A percentile compares a stretch with the other conserved stretches of the same genome.
Evolutionary conservation across 2,113 vertebrate species (phyloP).

Genomic region (Chaetodon trifascialis): DNA sequence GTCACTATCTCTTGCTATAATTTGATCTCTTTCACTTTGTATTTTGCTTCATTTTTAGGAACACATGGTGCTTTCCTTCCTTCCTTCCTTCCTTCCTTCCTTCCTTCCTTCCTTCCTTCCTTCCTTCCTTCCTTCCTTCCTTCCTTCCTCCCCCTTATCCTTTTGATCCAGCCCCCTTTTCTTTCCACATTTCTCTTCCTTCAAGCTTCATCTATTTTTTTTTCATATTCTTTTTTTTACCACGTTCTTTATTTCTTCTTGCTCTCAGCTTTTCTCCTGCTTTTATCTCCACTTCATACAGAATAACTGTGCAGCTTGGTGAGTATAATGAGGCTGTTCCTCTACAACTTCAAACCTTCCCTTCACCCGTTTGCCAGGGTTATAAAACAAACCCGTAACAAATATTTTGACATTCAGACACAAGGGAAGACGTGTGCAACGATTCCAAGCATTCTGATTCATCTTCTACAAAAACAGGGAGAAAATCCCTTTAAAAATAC

Average conservation of each 20-base stretch:
- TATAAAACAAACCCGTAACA: slow-evolving; percentile 83
- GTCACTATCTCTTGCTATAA: slow-evolving; percentile 65
- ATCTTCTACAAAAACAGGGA: slow-evolving; percentile 48
- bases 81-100: slow-evolving; percentile 58
- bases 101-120: slow-evolving; percentile 58
- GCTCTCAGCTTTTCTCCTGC: slow-evolving; percentile 80
- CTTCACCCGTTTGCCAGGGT: slow-evolving; percentile 73
- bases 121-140: slow-evolving; percentile 64
- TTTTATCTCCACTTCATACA: slow-evolving; percentile 87
- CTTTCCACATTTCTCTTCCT: slow-evolving; percentile 74
- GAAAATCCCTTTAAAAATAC: slow-evolving; percentile 45
- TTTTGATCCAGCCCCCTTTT: slow-evolving; percentile 77
- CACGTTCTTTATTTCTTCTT: slow-evolving; percentile 75
- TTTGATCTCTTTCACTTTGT: slow-evolving; percentile 75
- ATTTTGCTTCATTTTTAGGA: slow-evolving; percentile 72
- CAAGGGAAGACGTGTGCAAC: slow-evolving; percentile 68
- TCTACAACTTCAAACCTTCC: slow-evolving; percentile 83
- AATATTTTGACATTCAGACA: slow-evolving; percentile 86
- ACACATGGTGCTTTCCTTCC: slow-evolving; percentile 70
- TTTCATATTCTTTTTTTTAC: slow-evolving; percentile 54
- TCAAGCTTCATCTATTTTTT: slow-evolving; percentile 65
- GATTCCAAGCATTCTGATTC: slow-evolving; percentile 63
- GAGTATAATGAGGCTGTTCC: slow-evolving; percentile 87
- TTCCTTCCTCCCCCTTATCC: slow-evolving; percentile 64
- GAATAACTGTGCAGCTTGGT: slow-evolving; percentile 82